These are phyloP conservation scores for Cataglyphis albicans DNA, from an alignment of 2,888 invertebrate species.

Conservation along the genomic window DNA sequence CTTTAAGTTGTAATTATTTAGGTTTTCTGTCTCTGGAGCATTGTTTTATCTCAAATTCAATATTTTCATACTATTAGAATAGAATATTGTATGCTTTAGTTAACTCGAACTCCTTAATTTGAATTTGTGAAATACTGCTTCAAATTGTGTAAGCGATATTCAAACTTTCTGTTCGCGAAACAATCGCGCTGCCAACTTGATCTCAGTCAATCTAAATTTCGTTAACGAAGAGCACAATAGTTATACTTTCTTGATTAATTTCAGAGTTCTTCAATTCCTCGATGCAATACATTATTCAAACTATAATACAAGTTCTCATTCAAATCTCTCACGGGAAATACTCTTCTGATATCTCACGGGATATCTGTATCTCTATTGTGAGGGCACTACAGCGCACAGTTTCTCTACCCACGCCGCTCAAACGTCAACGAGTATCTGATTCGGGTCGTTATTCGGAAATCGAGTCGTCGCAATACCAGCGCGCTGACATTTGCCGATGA, in stretches of 20 bases:
- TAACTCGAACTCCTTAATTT: neutral
- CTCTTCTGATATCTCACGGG: neutral
- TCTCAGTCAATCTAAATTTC: neutral
- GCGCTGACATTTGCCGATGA: conserved; percentile 7
- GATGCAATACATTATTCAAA: neutral
- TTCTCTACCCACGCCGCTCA: neutral
- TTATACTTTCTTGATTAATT: neutral
- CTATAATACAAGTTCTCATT: neutral
- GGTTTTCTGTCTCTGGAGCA: neutral
- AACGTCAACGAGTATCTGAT: conserved; percentile 13
- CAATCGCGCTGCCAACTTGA: neutral
- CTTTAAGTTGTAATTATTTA: neutral
- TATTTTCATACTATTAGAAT: neutral
- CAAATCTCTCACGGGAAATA: neutral
- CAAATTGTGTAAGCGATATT: neutral
- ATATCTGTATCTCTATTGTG: neutral
- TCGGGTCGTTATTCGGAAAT: neutral
- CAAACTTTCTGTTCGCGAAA: neutral
- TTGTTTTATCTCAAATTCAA: neutral
- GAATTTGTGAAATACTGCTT: neutral
- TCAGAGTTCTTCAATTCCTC: neutral
- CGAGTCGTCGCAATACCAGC: neutral
- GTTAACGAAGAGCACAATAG: conserved; percentile 14
- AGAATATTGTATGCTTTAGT: neutral
- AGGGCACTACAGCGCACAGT: conserved; percentile 7